Base-by-base conservation (phyloP, 1,140 invertebrate genomes). In the Cryptotermes secundus region DNA sequence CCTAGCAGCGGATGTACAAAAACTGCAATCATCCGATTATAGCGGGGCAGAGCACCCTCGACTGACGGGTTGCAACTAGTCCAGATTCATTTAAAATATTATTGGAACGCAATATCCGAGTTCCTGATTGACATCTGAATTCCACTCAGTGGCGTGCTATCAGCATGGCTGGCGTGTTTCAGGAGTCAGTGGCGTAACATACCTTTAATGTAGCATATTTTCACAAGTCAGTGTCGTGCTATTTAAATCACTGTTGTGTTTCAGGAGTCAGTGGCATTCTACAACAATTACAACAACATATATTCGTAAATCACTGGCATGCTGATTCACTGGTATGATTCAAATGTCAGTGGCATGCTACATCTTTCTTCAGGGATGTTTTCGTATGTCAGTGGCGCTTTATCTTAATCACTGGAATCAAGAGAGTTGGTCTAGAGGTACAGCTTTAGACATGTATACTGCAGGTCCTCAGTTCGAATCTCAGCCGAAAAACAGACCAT, bases 1-100 rank as follows among this genome's bases (percentile, higher is more conserved):
- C 22, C 59, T 72, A n/a, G 59, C 14, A n/a, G 59, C 9, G n/a
- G n/a, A 6, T 49, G 31, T 0, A 59, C 1, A 72, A 72, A 31
- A 72, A 72, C 59, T 72, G 26, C 59, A 26, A 14, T 31, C 59
- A 72, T 72, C 59, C 59, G 59, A 72, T 72, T 72, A 72, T 31
- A 31, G 59, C n/a, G 4, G 6, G 59, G 59, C n/a, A 12, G 26
- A 72, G 59, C 4, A 72, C 59, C 26, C 59, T 72, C 59, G 59
- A 72, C 59, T 1, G n/a, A 7, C n/a, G 26, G 26, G 26, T 72
- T 72, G 59, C 59, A 72, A 31, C 59, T 31, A 72, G 26, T 26
- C 2, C 59, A 72, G 26, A n/a, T 72, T 72, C 59, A 72, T 72
- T 72, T 72, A n/a, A 72, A 38, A 72, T n/a, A 72, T 72, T 72